phyloP scores from a whole-genome alignment of 1,140 invertebrate genomes.

The Cherax quadricarinatus region DNA sequence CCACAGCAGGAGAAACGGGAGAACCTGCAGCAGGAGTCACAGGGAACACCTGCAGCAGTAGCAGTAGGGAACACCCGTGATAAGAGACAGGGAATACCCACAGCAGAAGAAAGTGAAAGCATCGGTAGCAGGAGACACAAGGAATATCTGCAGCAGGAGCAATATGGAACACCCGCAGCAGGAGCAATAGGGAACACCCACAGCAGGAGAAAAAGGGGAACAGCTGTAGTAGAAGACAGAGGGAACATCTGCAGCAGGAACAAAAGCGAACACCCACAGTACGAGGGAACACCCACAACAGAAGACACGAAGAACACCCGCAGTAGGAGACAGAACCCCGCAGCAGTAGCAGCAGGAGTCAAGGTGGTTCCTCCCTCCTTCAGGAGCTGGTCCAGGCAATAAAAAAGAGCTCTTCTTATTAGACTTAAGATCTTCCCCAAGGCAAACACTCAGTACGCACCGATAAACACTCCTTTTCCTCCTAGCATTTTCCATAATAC shows the following conservation, averaged over 20 bases:
- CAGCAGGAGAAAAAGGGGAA: neutral
- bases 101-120: neutral
- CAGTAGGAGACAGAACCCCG: no score
- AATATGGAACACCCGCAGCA: no score
- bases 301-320: no score
- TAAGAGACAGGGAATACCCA: no score
- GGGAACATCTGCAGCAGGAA: neutral
- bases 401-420: constrained; percentile 23
- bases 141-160: no score
- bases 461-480: neutral
- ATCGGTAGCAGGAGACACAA: no score
- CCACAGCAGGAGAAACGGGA: no score
- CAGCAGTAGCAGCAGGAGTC: no score
- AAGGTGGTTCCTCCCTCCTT: neutral
- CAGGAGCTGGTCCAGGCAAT: neutral
- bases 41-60: neutral
- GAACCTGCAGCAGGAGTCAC: no score
- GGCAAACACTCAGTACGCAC: constrained; percentile 22
- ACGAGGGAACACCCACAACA: no score
- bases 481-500: neutral
- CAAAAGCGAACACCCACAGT: neutral
- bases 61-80: no score
- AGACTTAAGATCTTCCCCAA: constrained; percentile 32
- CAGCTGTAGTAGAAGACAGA: neutral
- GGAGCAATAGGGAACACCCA: no score